Evolutionary conservation across 1,140 invertebrate genomes (phyloP).

Genomic region (Plutomurus gul): DNA sequence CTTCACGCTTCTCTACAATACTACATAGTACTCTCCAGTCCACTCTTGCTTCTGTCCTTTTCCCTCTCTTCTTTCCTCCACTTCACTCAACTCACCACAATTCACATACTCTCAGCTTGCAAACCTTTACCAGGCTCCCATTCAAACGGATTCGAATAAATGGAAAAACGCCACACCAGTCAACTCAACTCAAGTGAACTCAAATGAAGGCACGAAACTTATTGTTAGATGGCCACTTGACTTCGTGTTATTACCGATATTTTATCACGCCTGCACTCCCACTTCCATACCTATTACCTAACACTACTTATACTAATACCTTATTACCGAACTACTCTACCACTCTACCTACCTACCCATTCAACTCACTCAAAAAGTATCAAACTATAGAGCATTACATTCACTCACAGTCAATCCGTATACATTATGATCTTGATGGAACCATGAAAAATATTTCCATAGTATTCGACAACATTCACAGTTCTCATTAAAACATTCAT

Average conservation of each 20-base stretch:
- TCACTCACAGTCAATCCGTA: too few relatives aligned
- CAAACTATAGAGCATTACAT: too few relatives aligned
- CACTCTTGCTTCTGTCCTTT: neutral
- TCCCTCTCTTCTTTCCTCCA: neutral
- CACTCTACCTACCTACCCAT: too few relatives aligned
- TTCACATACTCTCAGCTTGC: neutral
- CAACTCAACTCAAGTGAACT: neutral
- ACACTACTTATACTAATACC: too few relatives aligned
- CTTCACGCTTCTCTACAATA: neutral
- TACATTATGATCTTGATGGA: too few relatives aligned
- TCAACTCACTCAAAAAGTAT: too few relatives aligned
- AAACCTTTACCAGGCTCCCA: neutral
- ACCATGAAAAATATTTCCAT: too few relatives aligned
- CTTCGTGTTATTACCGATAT: neutral
- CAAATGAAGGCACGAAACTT: neutral
- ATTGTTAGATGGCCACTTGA: neutral
- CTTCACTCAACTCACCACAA: neutral
- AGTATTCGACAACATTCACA: too few relatives aligned
- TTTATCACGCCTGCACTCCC: neutral
- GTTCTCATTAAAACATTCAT: too few relatives aligned
- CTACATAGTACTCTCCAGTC: neutral
- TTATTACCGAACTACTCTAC: too few relatives aligned
- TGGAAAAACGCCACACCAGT: slow-evolving; percentile 21
- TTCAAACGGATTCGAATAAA: slow-evolving; percentile 16
- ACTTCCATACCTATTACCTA: neutral